Base-by-base conservation (phyloP, 2,888 invertebrate species). In the Parasteatoda lunata region DNA sequence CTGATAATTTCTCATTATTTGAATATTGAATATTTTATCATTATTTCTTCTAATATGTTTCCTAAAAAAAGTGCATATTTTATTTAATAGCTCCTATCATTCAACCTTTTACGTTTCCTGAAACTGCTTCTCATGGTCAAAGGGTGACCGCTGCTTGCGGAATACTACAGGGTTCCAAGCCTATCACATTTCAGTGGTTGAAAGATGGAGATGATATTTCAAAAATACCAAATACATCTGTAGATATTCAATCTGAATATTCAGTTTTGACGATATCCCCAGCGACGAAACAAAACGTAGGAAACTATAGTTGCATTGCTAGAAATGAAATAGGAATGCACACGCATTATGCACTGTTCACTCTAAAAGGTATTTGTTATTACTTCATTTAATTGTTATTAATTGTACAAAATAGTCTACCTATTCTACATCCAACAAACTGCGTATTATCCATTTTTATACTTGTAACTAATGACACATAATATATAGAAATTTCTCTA, bases 121-220 rank as follows among this genome's bases (percentile, higher is more conserved):
- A 96, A 88, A 95, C 95, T 92, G 94, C 96, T 93, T 95, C 68
- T 95, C 94, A 95, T 90, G 95, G 95, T 86, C 95, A 97, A 94
- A 94, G 97, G 90, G 96, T 96, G 51, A 96, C 96, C 88, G 96
- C 97, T 91, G 95, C 96, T 90, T 97, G 97, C 92, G 96, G 96
- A 93, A 96, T 97, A 91, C 94, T 97, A 91, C 96, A 97, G 93
- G 97, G 98, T 47, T 97, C 98, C 93, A 94, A 97, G 90, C 98
- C 73, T 95, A 98, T 98, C 90, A 95, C 95, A 90, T 96, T 98
- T 93, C 94, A 95, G 79, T 98, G 97, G 88, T 49, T 80, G 9
- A 84, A 88, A 84, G 75, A 88, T 59, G 88, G 88, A 5, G 79
- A 84, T 76, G 79, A 75, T 15, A 30, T 88, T 13, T 5, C 13